These are phyloP conservation scores for Spodoptera picta DNA, from an alignment of 2,888 invertebrate species.

Conservation along the genomic window DNA sequence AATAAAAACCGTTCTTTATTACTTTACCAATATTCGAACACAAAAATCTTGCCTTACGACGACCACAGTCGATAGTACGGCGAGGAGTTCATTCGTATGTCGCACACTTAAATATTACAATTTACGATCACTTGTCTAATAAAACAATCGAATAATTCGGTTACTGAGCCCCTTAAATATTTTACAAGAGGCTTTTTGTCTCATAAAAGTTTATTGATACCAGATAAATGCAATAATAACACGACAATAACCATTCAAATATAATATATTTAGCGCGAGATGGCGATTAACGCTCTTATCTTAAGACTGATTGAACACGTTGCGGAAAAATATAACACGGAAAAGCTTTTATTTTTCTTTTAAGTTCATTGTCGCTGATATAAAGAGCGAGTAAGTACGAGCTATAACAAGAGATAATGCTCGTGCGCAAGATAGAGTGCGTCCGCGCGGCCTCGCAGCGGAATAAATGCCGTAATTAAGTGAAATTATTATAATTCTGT, in stretches of 20 bases:
- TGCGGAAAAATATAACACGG: slow-evolving; percentile 74
- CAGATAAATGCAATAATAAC: slow-evolving; percentile 38
- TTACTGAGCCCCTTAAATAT: slow-evolving; percentile 61
- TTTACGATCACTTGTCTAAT: slow-evolving; percentile 81
- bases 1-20: slow-evolving; percentile 67
- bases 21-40: slow-evolving; percentile 67
- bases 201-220: slow-evolving; percentile 51
- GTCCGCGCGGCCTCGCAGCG: slow-evolving; percentile 73
- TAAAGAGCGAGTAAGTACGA: slow-evolving; percentile 57
- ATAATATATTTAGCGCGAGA: slow-evolving; percentile 32
- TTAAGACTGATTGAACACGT: slow-evolving; percentile 57
- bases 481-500: slow-evolving; percentile 87
- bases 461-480: slow-evolving; percentile 87
- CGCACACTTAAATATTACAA: slow-evolving; percentile 69
- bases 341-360: slow-evolving; percentile 78
- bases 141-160: slow-evolving; percentile 80
- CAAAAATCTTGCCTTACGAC: slow-evolving; percentile 77
- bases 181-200: slow-evolving; percentile 59
- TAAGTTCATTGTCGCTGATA: slow-evolving; percentile 76
- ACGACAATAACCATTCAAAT: slow-evolving; percentile 29
- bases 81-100: slow-evolving; percentile 55
- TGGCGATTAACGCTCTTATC: slow-evolving; percentile 45
- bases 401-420: slow-evolving; percentile 68
- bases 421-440: slow-evolving; percentile 73
- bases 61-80: slow-evolving; percentile 60